Percentiles rank a stretch among this genome's conserved stretches.
These are phyloP conservation scores for Lissonota sp. DNA, from an alignment of 2,888 invertebrate genomes.

Conservation along the genomic window DNA sequence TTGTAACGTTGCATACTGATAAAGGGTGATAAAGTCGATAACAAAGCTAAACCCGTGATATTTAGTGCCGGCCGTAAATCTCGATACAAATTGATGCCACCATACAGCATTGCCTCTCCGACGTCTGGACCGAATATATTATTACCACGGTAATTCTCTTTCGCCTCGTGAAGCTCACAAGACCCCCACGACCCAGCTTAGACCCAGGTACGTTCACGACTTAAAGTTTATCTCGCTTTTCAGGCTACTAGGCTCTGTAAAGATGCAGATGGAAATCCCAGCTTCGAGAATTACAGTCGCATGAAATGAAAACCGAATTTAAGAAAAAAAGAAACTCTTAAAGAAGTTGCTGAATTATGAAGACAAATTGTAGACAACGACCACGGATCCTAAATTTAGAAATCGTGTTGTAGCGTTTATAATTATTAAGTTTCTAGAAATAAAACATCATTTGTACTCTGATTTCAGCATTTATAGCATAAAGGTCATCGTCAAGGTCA, in stretches of 20 bases:
- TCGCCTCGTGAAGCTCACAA: slow-evolving; percentile 3
- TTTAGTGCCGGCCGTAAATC: slow-evolving; percentile 81
- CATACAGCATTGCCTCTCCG: slow-evolving; percentile 67
- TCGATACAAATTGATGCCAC: slow-evolving; percentile 78
- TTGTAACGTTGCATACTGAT: slow-evolving; percentile 71
- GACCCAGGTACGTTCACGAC: slow-evolving; percentile 34
- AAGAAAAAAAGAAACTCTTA: background rate
- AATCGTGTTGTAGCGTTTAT: too few relatives aligned
- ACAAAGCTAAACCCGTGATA: slow-evolving; percentile 79
- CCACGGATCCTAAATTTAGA: too few relatives aligned
- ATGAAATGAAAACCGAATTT: background rate
- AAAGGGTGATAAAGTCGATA: slow-evolving; percentile 79
- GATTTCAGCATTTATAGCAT: too few relatives aligned
- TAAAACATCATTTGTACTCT: too few relatives aligned
- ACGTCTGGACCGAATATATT: slow-evolving; percentile 76
- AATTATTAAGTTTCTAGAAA: too few relatives aligned
- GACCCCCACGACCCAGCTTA: slow-evolving; percentile 6
- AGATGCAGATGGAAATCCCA: background rate
- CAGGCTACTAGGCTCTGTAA: slow-evolving; percentile 18
- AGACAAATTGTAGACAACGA: too few relatives aligned
- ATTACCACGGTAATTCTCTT: slow-evolving; percentile 73
- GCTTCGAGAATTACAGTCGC: background rate
- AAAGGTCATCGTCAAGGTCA: too few relatives aligned
- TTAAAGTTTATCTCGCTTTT: slow-evolving; percentile 22
- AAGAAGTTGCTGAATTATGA: too few relatives aligned